Evolutionary conservation across 92 coral and sea anemone genomes (phyloP).

Genomic region (Virgularia gustaviana): DNA sequence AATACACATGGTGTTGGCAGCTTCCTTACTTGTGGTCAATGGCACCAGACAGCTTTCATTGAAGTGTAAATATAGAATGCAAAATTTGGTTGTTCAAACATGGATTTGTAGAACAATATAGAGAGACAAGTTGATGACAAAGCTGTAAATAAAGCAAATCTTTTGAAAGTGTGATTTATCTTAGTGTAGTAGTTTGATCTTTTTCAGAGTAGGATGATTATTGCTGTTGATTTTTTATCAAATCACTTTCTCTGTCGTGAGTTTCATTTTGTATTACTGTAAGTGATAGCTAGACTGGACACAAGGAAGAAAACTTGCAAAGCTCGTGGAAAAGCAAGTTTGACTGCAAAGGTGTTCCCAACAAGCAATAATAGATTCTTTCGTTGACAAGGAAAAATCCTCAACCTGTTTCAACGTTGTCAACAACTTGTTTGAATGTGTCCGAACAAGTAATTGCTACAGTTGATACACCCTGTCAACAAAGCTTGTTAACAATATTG

Average conservation of each 20-base stretch:
- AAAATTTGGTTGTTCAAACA: not conserved
- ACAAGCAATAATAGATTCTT: not conserved
- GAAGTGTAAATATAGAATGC: not conserved
- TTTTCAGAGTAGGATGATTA: not conserved
- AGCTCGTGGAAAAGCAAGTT: not conserved
- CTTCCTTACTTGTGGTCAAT: not conserved
- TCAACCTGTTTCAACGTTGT: not conserved
- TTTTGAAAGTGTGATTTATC: not conserved
- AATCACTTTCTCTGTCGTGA: not conserved
- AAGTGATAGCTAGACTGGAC: not conserved
- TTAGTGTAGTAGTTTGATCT: not conserved
- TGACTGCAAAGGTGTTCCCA: constrained; percentile 2
- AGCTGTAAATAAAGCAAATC: constrained; percentile 8
- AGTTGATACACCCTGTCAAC: too few relatives aligned
- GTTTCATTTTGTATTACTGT: constrained; percentile 41
- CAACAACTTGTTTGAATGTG: not conserved
- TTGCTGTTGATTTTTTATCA: constrained; percentile 4
- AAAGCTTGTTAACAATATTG: too few relatives aligned
- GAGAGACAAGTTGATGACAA: constrained; percentile 1
- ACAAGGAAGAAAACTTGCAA: not conserved
- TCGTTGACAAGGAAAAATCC: not conserved
- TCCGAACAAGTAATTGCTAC: too few relatives aligned
- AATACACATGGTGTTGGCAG: constrained; percentile 3
- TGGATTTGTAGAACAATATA: constrained; percentile 7
- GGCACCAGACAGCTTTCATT: too few relatives aligned